phyloP scores from a whole-genome alignment of 2,113 vertebrate species.

The Syngnathoides biaculeatus region DNA sequence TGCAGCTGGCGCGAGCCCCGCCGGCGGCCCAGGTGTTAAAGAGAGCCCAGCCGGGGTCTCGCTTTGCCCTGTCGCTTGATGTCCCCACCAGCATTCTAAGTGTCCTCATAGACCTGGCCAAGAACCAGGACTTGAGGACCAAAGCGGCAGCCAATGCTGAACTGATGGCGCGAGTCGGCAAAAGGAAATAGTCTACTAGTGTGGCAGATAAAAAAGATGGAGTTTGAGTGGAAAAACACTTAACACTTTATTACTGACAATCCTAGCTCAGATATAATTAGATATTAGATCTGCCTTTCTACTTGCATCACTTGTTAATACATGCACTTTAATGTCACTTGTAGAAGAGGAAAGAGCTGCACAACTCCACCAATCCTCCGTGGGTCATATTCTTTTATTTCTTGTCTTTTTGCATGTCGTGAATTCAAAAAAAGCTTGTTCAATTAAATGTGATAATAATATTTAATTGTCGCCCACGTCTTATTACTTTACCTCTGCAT shows the following conservation, averaged over 20 bases:
- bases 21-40: conserved; percentile 49
- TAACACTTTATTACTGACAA: not conserved
- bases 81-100: conserved; percentile 80
- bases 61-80: conserved; percentile 76
- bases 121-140: conserved; percentile 79
- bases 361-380: conserved; percentile 37
- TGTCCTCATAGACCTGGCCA: conserved; percentile 78
- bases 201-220: not conserved
- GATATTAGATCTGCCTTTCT: conserved; percentile 40
- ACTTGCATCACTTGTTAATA: conserved; percentile 16
- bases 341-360: conserved; percentile 30
- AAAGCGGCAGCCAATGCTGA: conserved; percentile 79
- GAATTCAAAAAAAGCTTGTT: conserved; percentile 39
- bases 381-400: conserved; percentile 25
- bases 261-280: conserved; percentile 38
- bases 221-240: not conserved
- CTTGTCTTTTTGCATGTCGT: conserved; percentile 49
- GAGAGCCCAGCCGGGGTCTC: conserved; percentile 68
- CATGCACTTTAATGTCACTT: conserved; percentile 4
- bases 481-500: conserved; percentile 42
- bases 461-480: conserved; percentile 32
- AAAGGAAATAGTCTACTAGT: conserved; percentile 65
- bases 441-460: conserved; percentile 52
- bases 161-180: conserved; percentile 80
- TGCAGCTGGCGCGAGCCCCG: conserved; percentile 25